Conservation (phyloP, 2,113 vertebrate species). For the Bambusicola thoracicus region DNA sequence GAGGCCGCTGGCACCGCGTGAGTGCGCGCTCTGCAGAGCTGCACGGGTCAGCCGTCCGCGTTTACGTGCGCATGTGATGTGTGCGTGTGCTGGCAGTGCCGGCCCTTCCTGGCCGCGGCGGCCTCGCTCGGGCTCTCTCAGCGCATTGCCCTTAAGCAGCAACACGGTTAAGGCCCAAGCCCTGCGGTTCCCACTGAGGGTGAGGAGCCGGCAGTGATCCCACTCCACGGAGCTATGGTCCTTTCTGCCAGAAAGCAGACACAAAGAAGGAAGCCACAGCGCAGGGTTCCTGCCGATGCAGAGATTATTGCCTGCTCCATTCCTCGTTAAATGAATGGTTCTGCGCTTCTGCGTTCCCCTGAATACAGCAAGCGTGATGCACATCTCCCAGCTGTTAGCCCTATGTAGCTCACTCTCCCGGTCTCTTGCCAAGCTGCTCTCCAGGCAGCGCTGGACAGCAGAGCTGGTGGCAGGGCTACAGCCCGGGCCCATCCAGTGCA, state of each 20-base stretch:
- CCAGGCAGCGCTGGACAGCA: neutral
- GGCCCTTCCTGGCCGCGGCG: neutral
- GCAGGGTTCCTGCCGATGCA: neutral
- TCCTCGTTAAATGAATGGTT: neutral
- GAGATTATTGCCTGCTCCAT: neutral
- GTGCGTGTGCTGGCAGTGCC: neutral
- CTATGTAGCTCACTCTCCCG: slow-evolving; percentile 30
- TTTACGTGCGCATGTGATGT: neutral
- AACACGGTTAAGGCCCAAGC: neutral
- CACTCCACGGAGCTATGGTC: neutral
- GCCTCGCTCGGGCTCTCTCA: neutral
- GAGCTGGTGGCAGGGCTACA: neutral
- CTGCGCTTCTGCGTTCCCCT: neutral
- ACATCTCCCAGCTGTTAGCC: neutral
- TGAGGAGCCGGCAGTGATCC: neutral
- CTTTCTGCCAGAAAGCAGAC: neutral
- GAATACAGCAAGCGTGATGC: neutral
- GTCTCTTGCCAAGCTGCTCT: neutral
- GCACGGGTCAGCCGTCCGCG: neutral
- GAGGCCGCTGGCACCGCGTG: neutral
- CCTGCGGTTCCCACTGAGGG: neutral
- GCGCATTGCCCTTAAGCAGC: neutral
- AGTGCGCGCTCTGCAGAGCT: neutral
- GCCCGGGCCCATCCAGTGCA: accelerated
- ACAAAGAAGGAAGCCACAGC: neutral